Base-by-base conservation (phyloP, 2,797 vertebrate species). In the Acipenser oxyrinchus region DNA sequence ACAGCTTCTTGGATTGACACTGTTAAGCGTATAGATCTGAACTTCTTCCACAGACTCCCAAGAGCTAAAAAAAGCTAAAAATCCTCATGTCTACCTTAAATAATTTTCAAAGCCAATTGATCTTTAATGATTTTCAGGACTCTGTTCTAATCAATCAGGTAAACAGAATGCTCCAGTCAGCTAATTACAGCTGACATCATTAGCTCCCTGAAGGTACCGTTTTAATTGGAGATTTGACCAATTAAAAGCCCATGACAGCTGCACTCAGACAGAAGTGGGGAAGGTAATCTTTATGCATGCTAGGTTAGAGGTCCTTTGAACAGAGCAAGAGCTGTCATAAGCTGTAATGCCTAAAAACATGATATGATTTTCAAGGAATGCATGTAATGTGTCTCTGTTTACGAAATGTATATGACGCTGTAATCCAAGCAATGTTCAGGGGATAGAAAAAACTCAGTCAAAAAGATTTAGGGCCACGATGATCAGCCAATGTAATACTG, bases 171-270 rank as follows among this genome's bases (percentile, higher is more conserved):
- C 48, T 58, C 65, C 37, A 59, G 49, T 57, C 65, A 37, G 52
- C 64, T 63, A 70, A 67, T 70, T 70, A 64, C 69, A 60, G 55
- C 65, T 59, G 52, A 67, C 62, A 70, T 64, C 69, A 67, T 67
- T 70, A 64, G 65, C 62, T 64, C 67, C 61, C 62, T 62, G 64
- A 66, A 70, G 69, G 69, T 63, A 67, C n/a, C 8, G 62, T 70
- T 70, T 70, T 70, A 70, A 70, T 70, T 70, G 69, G 66, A 67
- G 66, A 67, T 67, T 66, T 70, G 61, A 70, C 65, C 60, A 70
- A 70, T 70, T 70, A 67, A 66, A 67, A 66, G 52, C 55, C 7
- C 49, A 60, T 49, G 65, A 70, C 69, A 67, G 65, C 66, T 70
- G 69, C 65, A 60, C 57, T 64, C 62, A 58, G 49, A 53, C 15